Evolutionary conservation across 2,888 invertebrate genomes (phyloP).

Genomic region (Cerastoderma edule): DNA sequence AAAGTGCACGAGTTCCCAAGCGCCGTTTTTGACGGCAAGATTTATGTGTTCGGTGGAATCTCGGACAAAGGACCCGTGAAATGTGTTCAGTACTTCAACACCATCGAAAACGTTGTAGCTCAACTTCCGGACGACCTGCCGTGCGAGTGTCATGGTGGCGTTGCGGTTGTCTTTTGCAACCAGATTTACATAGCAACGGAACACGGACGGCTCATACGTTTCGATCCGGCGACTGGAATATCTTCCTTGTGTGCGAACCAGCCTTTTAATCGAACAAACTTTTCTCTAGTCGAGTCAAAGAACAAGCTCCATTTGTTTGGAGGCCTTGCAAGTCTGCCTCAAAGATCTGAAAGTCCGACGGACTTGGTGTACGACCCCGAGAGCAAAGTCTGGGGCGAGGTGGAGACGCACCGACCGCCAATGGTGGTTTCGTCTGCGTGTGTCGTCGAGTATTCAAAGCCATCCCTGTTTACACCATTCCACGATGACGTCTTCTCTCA

Average conservation of each 20-base stretch:
- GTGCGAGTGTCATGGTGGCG: conserved; percentile 4
- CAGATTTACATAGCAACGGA: conserved; percentile 7
- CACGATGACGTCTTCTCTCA: not conserved
- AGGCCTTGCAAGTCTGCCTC: not conserved
- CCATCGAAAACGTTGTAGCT: not conserved
- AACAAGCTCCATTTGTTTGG: not conserved
- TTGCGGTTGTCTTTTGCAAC: not conserved
- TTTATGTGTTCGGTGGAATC: conserved; percentile 14
- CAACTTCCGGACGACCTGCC: not conserved
- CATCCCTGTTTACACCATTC: not conserved
- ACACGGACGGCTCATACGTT: not conserved
- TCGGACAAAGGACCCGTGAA: not conserved
- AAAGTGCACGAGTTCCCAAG: conserved; percentile 12
- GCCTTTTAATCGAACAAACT: not conserved
- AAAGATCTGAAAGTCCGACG: not conserved
- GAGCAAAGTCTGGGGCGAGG: not conserved
- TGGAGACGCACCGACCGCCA: not conserved
- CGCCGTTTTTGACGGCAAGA: not conserved
- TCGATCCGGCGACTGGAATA: not conserved
- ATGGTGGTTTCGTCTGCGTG: not conserved
- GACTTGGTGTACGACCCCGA: not conserved
- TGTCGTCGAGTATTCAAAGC: not conserved
- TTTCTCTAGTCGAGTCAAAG: not conserved
- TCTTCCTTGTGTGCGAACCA: not conserved
- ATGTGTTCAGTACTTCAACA: conserved; percentile 22